phyloP scores from a whole-genome alignment of 2,888 invertebrate species.

The Acronicta leporina region DNA sequence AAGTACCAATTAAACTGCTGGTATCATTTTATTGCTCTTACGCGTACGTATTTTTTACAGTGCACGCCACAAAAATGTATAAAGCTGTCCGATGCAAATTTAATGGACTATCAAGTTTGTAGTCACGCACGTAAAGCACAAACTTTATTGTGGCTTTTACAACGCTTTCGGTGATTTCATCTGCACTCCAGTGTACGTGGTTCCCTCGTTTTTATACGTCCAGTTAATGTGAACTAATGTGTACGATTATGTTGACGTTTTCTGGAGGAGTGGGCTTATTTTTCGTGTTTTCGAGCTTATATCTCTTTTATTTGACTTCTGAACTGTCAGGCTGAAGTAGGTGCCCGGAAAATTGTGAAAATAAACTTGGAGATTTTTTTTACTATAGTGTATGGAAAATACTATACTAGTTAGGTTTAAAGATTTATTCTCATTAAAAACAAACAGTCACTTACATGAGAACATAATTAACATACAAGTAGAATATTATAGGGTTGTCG shows the following conservation, averaged over 20 bases:
- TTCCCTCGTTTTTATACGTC: slow-evolving; percentile 48
- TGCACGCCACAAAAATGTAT: slow-evolving; percentile 60
- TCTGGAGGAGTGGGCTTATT: slow-evolving; percentile 33
- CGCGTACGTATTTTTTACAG: slow-evolving; percentile 38
- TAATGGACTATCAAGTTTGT: slow-evolving; percentile 72
- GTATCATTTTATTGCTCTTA: slow-evolving; percentile 38
- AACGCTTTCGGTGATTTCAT: slow-evolving; percentile 49
- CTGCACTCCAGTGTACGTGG: slow-evolving; percentile 38
- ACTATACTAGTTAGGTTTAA: neutral
- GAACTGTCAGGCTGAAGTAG: slow-evolving; percentile 35
- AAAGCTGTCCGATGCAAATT: slow-evolving; percentile 70
- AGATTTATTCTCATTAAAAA: too few relatives aligned
- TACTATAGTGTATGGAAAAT: neutral
- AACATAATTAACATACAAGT: too few relatives aligned
- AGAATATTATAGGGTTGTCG: too few relatives aligned
- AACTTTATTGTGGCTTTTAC: slow-evolving; percentile 62
- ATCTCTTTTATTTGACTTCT: slow-evolving; percentile 23
- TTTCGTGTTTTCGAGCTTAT: slow-evolving; percentile 39
- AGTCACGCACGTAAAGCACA: slow-evolving; percentile 65
- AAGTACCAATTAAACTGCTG: slow-evolving; percentile 35
- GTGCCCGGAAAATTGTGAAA: slow-evolving; percentile 19
- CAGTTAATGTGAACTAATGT: slow-evolving; percentile 54
- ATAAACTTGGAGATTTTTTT: slow-evolving; percentile 1
- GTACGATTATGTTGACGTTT: slow-evolving; percentile 50
- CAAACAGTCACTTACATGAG: too few relatives aligned